Conservation (phyloP, 2,888 invertebrate species). For the Melinaea menophilus region DNA sequence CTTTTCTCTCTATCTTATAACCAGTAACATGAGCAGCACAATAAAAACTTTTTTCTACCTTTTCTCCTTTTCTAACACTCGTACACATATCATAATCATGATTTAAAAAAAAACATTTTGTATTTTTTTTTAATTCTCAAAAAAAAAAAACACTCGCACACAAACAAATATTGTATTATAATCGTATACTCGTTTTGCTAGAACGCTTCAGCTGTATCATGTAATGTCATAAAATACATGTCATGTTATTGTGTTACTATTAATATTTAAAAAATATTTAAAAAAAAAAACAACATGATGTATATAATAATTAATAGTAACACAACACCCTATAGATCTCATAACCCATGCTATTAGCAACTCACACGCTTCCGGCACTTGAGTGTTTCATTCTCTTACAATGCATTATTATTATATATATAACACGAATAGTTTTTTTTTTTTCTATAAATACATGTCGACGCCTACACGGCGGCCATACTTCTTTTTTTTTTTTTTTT, state of each 20-base stretch:
- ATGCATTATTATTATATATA: slow-evolving; percentile 28
- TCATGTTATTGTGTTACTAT: not conserved
- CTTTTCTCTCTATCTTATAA: no score
- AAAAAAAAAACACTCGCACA: not conserved
- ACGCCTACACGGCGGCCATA: slow-evolving; percentile 28
- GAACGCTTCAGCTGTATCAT: not conserved
- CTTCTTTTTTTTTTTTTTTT: slow-evolving; percentile 30
- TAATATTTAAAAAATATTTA: not conserved
- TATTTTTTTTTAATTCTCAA: no score
- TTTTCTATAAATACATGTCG: slow-evolving; percentile 27
- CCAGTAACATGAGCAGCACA: no score
- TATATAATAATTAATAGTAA: slow-evolving; percentile 17
- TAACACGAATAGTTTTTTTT: slow-evolving; percentile 32
- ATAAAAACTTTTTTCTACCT: no score
- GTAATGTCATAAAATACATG: no score
- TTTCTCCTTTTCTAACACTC: no score
- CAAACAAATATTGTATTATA: not conserved
- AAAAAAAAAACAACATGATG: no score
- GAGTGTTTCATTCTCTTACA: slow-evolving; percentile 36
- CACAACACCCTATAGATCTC: slow-evolving; percentile 26
- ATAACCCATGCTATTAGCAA: slow-evolving; percentile 45
- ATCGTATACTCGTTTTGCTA: not conserved
- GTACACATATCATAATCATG: no score
- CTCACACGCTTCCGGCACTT: slow-evolving; percentile 49
- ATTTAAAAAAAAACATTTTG: no score